Evolutionary conservation across 2,888 invertebrate genomes (phyloP), one percentile per base, ranked within the genome.

Genomic region (Dasysyrphus tricinctus): DNA sequence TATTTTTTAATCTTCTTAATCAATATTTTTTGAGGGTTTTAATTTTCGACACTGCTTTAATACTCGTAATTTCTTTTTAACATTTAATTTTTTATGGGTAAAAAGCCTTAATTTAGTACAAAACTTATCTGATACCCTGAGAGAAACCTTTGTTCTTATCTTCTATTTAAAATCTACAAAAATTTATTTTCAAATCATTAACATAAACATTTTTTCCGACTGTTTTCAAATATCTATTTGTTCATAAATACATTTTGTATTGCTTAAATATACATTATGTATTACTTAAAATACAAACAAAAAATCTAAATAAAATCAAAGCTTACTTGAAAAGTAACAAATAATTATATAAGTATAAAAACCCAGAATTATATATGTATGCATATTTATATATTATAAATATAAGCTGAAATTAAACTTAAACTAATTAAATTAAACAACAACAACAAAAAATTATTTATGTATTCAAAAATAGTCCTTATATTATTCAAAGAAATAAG

Each of bases 321-420:
- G 79, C 69, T 80, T 79, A 87, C 78, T 82, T 87, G 49, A 87
- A 79, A 87, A 82, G 81, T 86, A 87, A 73, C 67, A 75, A 82
- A 59, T 74, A 67, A 44, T 61, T 65, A 32, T 72, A 49, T 87
- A 79, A 79, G 78, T 86, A 78, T 44, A 42, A 72, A 78, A 49
- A 79, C 75, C 72, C 82, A 76, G 79, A 79, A 79, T 76, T 80
- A 47, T 44, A 78, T 74, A 14, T 34, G 14, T 59, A 81, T 80
- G 57, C 56, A 44, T 44, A 69, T 51, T 51, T 34, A 51, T 81
- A 86, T 63, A 63, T 72, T 75, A 75, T 63, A 74, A 44, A 79
- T 54, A 56, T 80, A 72, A 67, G 72, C 70, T 63, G 42, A 57
- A 73, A 32, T 6, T 19, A 63, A 73, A 73, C 34, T 65, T 44